Evolutionary conservation across 2,888 invertebrate species (phyloP), one percentile per base, ranked within the genome.

Genomic region (Rambutsinella grinnellia): DNA sequence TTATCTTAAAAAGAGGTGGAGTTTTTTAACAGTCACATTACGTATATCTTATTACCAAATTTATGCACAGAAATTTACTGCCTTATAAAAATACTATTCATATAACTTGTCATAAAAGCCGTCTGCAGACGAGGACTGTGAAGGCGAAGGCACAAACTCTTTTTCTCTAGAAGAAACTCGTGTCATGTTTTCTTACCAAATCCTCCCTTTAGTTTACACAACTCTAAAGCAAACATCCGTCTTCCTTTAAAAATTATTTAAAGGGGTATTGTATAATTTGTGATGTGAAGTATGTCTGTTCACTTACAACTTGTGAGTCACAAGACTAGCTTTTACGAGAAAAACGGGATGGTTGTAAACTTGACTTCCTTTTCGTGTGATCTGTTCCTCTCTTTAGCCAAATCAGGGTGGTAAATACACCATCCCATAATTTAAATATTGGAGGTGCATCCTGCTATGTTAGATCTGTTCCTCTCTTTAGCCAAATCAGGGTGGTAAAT

Each of bases 141-240:
- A 53, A 21, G 24, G 21, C 53, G 17, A n/a, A n/a, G n/a, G n/a
- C n/a, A n/a, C n/a, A n/a, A n/a, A n/a, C n/a, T n/a, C n/a, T n/a
- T n/a, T n/a, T n/a, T n/a, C n/a, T n/a, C n/a, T n/a, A n/a, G n/a
- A n/a, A n/a, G n/a, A n/a, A n/a, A n/a, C 19, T 19, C 23, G 2
- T 44, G 3, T 23, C 36, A 19, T 2, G 10, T 8, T 3, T 10
- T 60, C 23, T 60, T 61, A 36, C 44, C 1, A 17, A 58, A 28
- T 58, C 36, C 3, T 23, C 58, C 56, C 44, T 44, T 60, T 24
- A 61, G 61, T 61, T 61, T 61, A 61, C 61, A 47, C 44, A 47
- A 47, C 26, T 10, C 26, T 61, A 58, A 61, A 61, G 61, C 47
- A 61, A 61, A 61, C 61, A 61, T 61, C 61, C 61, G 61, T 60